Evolutionary conservation across 2,113 vertebrate species (phyloP), one percentile per base, ranked within the genome.

Genomic region (Morone chrysops): DNA sequence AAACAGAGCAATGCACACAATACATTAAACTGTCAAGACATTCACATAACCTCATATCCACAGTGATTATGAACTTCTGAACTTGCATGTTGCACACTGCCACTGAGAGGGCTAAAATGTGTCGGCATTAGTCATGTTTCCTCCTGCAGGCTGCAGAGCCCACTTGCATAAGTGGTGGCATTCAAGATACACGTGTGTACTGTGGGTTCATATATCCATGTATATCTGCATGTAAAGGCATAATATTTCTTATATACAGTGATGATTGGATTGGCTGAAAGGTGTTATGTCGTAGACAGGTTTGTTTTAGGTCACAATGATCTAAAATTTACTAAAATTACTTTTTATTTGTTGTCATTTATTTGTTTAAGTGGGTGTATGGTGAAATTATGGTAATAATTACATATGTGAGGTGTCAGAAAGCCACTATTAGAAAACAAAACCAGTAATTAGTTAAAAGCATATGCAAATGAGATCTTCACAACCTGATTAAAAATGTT

Each of bases 391-490:
- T 59, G 17, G 11, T 18, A 66, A 4, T 67, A 18, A 56, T 13
- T 61, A 17, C 40, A 59, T 40, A 25, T 22, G 5, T 53, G n/a
- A 70, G 40, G 41, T 47, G 14, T 61, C 53, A 70, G 25, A 51
- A 17, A 54, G 54, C 13, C 3, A 16, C 17, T 40, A 59, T 50
- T 70, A 48, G 4, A 66, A 70, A 65, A 68, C 53, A 65, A 65
- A 69, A 60, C 31, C 50, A 56, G 47, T 40, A 71, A 80, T 80
- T 72, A 62, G 17, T 14, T 71, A 47, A 74, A 81, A 68, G 22
- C 51, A 63, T 17, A 70, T 65, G 31, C 41, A 63, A 68, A 62
- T 70, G 4, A 65, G 48, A 45, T 78, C 3, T 47, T 53, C 16
- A 53, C 22, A 4, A 47, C 45, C 40, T 18, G 40, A 70, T 31